phyloP scores from a whole-genome alignment of 1,140 invertebrate species.

The Euborellia annulipes region DNA sequence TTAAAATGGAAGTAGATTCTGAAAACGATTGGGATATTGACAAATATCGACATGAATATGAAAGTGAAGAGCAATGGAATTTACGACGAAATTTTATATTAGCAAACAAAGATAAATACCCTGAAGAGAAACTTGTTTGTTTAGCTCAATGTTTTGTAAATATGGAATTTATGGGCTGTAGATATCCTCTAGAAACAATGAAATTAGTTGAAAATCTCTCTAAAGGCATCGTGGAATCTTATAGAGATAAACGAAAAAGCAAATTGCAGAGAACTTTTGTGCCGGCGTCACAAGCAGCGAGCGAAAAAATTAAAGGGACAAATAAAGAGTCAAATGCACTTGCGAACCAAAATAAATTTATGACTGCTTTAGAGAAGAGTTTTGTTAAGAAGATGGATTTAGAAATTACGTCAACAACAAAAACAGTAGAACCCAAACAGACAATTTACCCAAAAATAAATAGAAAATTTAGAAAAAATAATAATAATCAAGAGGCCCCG shows the following conservation, averaged over 20 bases:
- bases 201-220: constrained; percentile 32
- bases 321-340: constrained; percentile 13
- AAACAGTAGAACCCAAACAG: too few relatives aligned
- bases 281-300: constrained; percentile 43
- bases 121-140: constrained; percentile 27
- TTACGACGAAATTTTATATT: constrained; percentile 28
- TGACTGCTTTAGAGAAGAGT: neutral
- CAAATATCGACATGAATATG: constrained; percentile 14
- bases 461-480: too few relatives aligned
- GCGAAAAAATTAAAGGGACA: constrained; percentile 30
- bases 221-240: constrained; percentile 34
- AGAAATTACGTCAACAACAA: too few relatives aligned
- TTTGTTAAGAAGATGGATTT: neutral
- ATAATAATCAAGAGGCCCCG: too few relatives aligned
- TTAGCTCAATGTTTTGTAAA: constrained; percentile 33
- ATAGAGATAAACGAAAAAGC: constrained; percentile 34
- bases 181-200: constrained; percentile 38
- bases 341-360: neutral
- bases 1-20: too few relatives aligned
- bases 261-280: constrained; percentile 47
- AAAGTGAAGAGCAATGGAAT: constrained; percentile 31
- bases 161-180: constrained; percentile 31
- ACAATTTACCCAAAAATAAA: too few relatives aligned
- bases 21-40: constrained; percentile 15
- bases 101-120: constrained; percentile 23